phyloP scores from a whole-genome alignment of 92 coral and sea anemone genomes.

The Phymanthus crucifer region DNA sequence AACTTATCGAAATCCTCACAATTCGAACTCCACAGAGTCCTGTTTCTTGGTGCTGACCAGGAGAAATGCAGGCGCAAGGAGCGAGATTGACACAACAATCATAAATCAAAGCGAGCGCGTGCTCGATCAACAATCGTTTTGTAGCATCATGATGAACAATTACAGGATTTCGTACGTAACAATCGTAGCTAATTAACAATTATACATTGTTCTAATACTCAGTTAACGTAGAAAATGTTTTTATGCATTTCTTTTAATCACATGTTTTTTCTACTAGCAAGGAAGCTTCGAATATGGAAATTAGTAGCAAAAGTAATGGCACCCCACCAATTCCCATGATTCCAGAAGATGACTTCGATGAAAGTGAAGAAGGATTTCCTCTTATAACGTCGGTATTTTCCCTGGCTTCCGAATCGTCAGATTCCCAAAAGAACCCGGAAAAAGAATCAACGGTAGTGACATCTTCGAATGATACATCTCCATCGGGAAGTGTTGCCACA shows the following conservation, averaged over 20 bases:
- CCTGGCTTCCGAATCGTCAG: slow-evolving; percentile 46
- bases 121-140: no score
- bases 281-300: not conserved
- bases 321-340: slow-evolving; percentile 47
- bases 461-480: not conserved
- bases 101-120: no score
- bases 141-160: no score
- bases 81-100: no score
- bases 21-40: no score
- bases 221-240: no score
- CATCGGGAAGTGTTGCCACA: not conserved
- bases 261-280: slow-evolving; percentile 5
- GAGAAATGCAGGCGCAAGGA: no score
- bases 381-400: slow-evolving; percentile 80
- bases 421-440: not conserved
- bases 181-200: no score
- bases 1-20: no score
- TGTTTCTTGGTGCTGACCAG: no score
- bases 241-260: not conserved
- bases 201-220: no score
- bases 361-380: slow-evolving; percentile 67
- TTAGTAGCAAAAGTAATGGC: not conserved
- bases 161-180: no score
- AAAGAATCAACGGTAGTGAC: not conserved
- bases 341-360: slow-evolving; percentile 70